Conservation (phyloP, 2,888 invertebrate genomes). For the Trachelus iudaicus region DNA sequence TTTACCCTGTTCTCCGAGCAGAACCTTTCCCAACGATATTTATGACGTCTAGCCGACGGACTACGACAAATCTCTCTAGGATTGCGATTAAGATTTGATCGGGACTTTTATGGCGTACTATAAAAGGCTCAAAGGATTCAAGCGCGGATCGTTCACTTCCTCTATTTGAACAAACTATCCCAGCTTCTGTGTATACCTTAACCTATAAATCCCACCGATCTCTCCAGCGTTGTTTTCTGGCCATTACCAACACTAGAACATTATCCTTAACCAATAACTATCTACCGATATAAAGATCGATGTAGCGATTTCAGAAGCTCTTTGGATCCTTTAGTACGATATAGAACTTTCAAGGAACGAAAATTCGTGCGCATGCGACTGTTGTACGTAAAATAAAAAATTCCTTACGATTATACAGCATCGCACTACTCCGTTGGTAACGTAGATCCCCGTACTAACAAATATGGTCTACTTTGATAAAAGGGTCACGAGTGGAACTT, state of each 20-base stretch:
- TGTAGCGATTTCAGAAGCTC: background rate
- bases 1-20: background rate
- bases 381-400: background rate
- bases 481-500: background rate
- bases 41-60: conserved; percentile 5
- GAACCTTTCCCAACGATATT: background rate
- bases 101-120: conserved; percentile 1
- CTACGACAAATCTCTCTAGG: conserved; percentile 2
- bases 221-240: background rate
- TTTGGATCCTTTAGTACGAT: background rate
- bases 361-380: background rate
- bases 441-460: background rate
- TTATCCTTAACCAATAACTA: background rate
- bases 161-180: background rate
- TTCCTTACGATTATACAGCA: background rate
- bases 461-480: background rate
- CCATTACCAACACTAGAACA: background rate
- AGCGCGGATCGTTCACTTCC: background rate
- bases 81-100: conserved; percentile 7
- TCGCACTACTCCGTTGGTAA: background rate
- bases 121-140: background rate
- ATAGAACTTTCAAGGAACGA: background rate
- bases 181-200: background rate
- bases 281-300: background rate
- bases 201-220: background rate